A percentile compares a stretch with the other conserved stretches of the same genome.
These are phyloP conservation scores for Elachura formosa DNA, from an alignment of 2,113 vertebrate genomes.

Conservation along the genomic window DNA sequence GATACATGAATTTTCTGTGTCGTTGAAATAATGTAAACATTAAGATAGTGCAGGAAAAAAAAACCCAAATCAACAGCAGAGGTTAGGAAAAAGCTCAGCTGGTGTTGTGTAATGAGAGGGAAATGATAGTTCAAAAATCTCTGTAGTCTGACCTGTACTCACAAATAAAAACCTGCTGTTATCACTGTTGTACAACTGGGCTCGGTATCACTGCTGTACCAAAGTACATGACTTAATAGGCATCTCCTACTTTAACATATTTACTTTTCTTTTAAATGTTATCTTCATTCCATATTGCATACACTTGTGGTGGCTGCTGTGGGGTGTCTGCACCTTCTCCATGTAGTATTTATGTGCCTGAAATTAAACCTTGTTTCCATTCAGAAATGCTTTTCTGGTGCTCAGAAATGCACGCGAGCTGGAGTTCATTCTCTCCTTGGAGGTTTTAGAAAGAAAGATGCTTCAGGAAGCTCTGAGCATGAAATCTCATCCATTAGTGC, in stretches of 20 bases:
- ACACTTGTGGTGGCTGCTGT: background rate
- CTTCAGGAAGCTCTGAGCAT: background rate
- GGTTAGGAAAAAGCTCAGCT: background rate
- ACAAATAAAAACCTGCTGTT: background rate
- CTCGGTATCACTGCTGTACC: background rate
- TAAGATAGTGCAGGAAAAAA: background rate
- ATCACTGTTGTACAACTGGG: background rate
- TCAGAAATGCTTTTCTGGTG: background rate
- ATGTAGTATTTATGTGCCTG: background rate
- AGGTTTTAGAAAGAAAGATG: background rate
- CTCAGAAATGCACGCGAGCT: accelerated
- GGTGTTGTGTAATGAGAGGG: background rate
- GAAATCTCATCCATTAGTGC: accelerated
- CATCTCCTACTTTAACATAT: background rate
- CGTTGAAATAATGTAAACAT: background rate
- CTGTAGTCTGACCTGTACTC: background rate
- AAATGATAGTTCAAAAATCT: background rate
- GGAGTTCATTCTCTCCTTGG: accelerated
- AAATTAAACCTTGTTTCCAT: background rate
- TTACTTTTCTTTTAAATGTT: background rate
- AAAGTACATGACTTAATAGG: background rate
- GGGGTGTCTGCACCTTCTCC: background rate
- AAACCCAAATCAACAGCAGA: background rate
- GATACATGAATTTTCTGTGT: background rate
- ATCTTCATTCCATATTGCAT: background rate